Evolutionary conservation across 1,140 invertebrate species (phyloP).

Genomic region (Dryas iulia): DNA sequence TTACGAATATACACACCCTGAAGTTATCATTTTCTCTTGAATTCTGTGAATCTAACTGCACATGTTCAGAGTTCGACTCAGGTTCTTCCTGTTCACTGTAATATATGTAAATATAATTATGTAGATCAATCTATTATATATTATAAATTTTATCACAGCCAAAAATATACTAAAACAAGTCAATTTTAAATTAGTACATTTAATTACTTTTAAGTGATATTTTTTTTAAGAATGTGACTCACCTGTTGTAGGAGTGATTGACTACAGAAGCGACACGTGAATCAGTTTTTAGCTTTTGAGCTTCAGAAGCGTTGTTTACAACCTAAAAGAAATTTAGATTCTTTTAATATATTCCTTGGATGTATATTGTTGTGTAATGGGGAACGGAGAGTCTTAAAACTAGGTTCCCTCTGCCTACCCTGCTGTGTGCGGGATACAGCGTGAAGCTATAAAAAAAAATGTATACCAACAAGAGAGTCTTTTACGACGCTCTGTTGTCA

Average conservation of each 20-base stretch:
- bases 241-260: conserved; percentile 72
- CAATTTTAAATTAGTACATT: too few species aligned
- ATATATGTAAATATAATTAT: conserved; percentile 27
- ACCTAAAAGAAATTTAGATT: conserved; percentile 43
- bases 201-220: too few species aligned
- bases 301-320: conserved; percentile 44
- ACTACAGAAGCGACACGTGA: conserved; percentile 54
- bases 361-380: too few species aligned
- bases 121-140: conserved; percentile 10
- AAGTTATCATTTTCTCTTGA: conserved; percentile 67
- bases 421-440: too few species aligned
- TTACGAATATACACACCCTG: conserved; percentile 41
- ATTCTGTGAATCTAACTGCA: conserved; percentile 58
- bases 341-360: background rate
- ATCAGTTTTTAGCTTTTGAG: conserved; percentile 50
- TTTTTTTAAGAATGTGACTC: conserved; percentile 11
- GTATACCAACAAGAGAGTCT: too few species aligned
- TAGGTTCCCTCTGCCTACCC: too few species aligned
- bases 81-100: conserved; percentile 70
- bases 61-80: conserved; percentile 63
- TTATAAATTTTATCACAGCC: too few species aligned
- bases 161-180: too few species aligned
- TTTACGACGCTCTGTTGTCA: too few species aligned
- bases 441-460: too few species aligned
- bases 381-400: too few species aligned